Percentiles rank a stretch among this genome's conserved stretches.
These are phyloP conservation scores for Dasysyrphus albostriatus DNA, from an alignment of 2,888 invertebrate species.

Conservation along the genomic window DNA sequence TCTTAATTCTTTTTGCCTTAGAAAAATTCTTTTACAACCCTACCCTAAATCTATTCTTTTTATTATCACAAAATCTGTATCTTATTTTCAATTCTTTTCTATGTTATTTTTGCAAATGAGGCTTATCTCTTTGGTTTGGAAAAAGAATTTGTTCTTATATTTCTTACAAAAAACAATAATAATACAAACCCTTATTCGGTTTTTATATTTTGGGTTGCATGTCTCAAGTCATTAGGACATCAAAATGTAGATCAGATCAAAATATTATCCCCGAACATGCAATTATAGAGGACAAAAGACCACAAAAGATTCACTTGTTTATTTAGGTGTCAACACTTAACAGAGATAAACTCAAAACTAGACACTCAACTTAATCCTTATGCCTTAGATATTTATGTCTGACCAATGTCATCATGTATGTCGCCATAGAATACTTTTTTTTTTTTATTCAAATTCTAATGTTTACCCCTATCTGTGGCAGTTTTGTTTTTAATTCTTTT, in stretches of 20 bases:
- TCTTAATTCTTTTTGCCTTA: neutral
- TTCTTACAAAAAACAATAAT: slow-evolving; percentile 60
- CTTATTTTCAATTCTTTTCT: neutral
- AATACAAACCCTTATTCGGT: slow-evolving; percentile 48
- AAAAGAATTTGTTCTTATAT: neutral
- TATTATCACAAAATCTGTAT: slow-evolving; percentile 20
- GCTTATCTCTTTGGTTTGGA: neutral
- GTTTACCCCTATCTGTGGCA: neutral
- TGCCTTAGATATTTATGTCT: slow-evolving; percentile 29
- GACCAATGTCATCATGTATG: slow-evolving; percentile 25
- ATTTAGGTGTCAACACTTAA: slow-evolving; percentile 73
- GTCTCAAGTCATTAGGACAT: slow-evolving; percentile 52
- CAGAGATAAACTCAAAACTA: slow-evolving; percentile 25
- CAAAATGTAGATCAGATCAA: slow-evolving; percentile 72
- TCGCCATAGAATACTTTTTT: slow-evolving; percentile 24
- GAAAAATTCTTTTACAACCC: neutral
- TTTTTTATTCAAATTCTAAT: slow-evolving; percentile 6
- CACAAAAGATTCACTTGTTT: slow-evolving; percentile 56
- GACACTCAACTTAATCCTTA: slow-evolving; percentile 55
- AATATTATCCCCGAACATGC: slow-evolving; percentile 73
- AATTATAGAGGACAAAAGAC: slow-evolving; percentile 58
- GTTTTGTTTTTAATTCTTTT: neutral
- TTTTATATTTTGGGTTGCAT: neutral
- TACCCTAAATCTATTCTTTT: neutral
- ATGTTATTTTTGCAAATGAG: slow-evolving; percentile 45